Conservation (phyloP, 2,888 invertebrate species). For the Cheilosia impressa region DNA sequence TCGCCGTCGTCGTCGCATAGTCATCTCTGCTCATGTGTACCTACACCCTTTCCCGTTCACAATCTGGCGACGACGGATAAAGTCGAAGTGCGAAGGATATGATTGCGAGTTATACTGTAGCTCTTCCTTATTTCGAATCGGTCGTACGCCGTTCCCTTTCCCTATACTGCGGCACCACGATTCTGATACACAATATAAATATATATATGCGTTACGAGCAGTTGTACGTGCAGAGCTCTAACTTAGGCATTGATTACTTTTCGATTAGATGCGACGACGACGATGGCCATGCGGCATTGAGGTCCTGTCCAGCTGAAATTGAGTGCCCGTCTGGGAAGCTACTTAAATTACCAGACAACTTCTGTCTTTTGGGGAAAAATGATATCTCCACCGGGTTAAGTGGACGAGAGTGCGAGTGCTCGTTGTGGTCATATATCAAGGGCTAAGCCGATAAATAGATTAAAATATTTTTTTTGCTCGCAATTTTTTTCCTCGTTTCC, state of each 20-base stretch:
- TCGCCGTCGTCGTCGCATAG: slow-evolving; percentile 33
- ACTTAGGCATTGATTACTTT: slow-evolving; percentile 71
- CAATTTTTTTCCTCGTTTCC: slow-evolving; percentile 6
- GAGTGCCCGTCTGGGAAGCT: slow-evolving; percentile 52
- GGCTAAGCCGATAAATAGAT: slow-evolving; percentile 72
- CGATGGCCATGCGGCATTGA: slow-evolving; percentile 23
- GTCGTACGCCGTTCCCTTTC: slow-evolving; percentile 39
- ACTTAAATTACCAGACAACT: slow-evolving; percentile 71
- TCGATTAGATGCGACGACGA: slow-evolving; percentile 56
- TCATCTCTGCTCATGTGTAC: slow-evolving; percentile 34
- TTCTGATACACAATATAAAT: background rate
- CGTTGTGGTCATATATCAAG: slow-evolving; percentile 67
- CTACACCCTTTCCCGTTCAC: slow-evolving; percentile 9
- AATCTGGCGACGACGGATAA: background rate
- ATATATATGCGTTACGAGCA: background rate
- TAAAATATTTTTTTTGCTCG: slow-evolving; percentile 50
- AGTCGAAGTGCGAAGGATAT: slow-evolving; percentile 43
- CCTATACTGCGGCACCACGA: background rate
- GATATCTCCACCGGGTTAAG: slow-evolving; percentile 39
- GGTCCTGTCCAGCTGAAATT: slow-evolving; percentile 16
- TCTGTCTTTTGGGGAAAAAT: slow-evolving; percentile 51
- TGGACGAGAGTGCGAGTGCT: slow-evolving; percentile 24
- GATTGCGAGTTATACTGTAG: slow-evolving; percentile 35
- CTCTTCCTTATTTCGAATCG: slow-evolving; percentile 46
- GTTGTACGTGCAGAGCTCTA: slow-evolving; percentile 41